Percentiles rank a stretch among this genome's conserved stretches.
Conservation (phyloP, 37 sponge, comb jelly and placozoan genomes). For the Cladorhizidae sp. region DNA sequence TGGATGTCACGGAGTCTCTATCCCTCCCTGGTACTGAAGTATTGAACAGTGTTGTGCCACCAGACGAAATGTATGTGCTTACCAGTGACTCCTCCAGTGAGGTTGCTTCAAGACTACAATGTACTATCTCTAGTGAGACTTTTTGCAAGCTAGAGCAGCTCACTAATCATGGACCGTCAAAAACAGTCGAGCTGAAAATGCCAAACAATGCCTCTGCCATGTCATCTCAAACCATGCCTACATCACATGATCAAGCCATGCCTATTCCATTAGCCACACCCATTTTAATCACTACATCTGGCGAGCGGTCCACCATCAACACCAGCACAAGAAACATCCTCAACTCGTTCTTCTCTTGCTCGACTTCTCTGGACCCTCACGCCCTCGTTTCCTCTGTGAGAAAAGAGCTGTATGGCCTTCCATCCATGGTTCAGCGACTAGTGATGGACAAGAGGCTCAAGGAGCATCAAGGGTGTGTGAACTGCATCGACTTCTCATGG, state of each 20-base stretch:
- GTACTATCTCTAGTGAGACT: too few species aligned
- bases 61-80: too few species aligned
- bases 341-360: conserved; percentile 5
- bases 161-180: too few species aligned
- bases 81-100: too few species aligned
- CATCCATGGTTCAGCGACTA: conserved; percentile 54
- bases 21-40: too few species aligned
- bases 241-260: not conserved
- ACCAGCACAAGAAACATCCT: not conserved
- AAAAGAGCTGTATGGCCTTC: conserved; percentile 4
- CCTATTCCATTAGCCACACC: conserved; percentile 8
- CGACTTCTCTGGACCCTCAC: conserved; percentile 25
- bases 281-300: not conserved
- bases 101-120: too few species aligned
- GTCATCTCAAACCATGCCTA: not conserved
- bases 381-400: not conserved
- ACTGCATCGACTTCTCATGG: conserved; percentile 80
- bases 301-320: not conserved
- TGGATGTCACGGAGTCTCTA: too few species aligned
- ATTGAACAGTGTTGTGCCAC: too few species aligned
- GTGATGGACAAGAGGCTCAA: conserved; percentile 54
- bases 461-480: conserved; percentile 86
- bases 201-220: not conserved
- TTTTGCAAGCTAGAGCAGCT: too few species aligned
- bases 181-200: too few species aligned